Evolutionary conservation across 2,888 invertebrate species (phyloP), one percentile per base, ranked within the genome.

Genomic region (Folsomia manolachei): DNA sequence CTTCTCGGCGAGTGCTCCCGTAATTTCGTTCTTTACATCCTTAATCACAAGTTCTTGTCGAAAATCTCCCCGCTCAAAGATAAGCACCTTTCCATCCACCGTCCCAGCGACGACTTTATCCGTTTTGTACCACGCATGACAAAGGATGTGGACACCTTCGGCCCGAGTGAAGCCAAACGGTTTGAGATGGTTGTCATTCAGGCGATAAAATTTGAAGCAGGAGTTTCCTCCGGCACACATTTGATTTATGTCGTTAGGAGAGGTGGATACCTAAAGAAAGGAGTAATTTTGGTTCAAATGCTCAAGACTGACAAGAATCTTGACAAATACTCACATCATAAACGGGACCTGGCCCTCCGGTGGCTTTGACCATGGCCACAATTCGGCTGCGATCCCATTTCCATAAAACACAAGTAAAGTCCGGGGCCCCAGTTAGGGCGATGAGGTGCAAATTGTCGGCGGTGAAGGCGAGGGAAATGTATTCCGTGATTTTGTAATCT

Each of bases 91-190:
- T 25, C 94, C 94, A 72, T 88, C 89, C 71, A 87, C 87, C 0
- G 94, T 93, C 1, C 95, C 96, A 63, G 90, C 89, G 77, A 94
- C 84, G n/a, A 95, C 87, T 67, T 93, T 86, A 81, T 95, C 95
- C 11, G 75, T 75, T 73, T 91, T 87, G 1, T 91, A 90, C 92
- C 95, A 97, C 78, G 91, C 88, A 81, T 91, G 89, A 63, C 90
- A 89, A 14, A 90, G 89, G 79, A 93, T 89, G 74, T 89, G 86
- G 69, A 91, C 88, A 81, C 89, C 87, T 39, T 94, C 94, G 52
- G 90, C 88, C 83, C 94, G 95, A 77, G 91, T 89, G 85, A 90
- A 93, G 11, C 93, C 93, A 85, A 90, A 93, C 75, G 91, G 91
- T 51, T 92, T 88, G 89, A 94, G 91, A 11, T 90, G 88, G 1